Percentiles rank a stretch among this genome's conserved stretches.
Conservation (phyloP, 2,888 invertebrate species). For the Agrenia bidenticulata region DNA sequence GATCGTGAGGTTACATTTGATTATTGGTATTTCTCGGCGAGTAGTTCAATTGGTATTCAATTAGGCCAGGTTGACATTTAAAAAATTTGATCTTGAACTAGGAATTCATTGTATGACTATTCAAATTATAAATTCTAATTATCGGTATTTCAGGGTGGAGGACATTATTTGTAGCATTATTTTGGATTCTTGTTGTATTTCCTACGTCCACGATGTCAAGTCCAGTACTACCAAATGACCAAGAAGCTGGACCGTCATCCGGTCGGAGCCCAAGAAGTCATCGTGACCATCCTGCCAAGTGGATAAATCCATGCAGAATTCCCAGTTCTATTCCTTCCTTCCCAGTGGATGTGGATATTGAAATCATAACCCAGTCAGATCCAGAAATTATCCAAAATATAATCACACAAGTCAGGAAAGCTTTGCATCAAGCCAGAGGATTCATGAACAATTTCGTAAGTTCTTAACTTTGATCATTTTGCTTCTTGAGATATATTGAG, state of each 20-base stretch:
- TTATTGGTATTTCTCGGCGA: too few relatives aligned
- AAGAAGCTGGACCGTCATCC: constrained; percentile 33
- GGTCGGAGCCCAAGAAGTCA: constrained; percentile 37
- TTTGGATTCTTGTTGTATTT: constrained; percentile 43
- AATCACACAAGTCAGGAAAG: constrained; percentile 50
- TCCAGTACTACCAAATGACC: constrained; percentile 43
- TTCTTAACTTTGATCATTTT: too few relatives aligned
- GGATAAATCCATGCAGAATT: constrained; percentile 53
- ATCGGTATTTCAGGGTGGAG: constrained; percentile 40
- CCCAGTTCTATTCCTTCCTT: constrained; percentile 39
- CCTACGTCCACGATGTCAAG: constrained; percentile 48
- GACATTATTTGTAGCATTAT: constrained; percentile 35
- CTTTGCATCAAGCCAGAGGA: constrained; percentile 46
- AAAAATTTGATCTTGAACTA: too few relatives aligned
- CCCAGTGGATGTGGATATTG: constrained; percentile 34
- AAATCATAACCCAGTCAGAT: constrained; percentile 47
- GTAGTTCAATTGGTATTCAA: too few relatives aligned
- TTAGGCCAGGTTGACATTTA: too few relatives aligned
- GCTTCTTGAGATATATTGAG: too few relatives aligned
- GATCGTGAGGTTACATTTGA: too few relatives aligned
- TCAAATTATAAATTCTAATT: too few relatives aligned
- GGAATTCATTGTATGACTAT: too few relatives aligned
- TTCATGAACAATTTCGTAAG: constrained; percentile 53
- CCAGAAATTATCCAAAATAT: constrained; percentile 50
- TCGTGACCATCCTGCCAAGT: constrained; percentile 45